phyloP scores from a whole-genome alignment of 2,797 vertebrate genomes.

The Liasis olivaceus region DNA sequence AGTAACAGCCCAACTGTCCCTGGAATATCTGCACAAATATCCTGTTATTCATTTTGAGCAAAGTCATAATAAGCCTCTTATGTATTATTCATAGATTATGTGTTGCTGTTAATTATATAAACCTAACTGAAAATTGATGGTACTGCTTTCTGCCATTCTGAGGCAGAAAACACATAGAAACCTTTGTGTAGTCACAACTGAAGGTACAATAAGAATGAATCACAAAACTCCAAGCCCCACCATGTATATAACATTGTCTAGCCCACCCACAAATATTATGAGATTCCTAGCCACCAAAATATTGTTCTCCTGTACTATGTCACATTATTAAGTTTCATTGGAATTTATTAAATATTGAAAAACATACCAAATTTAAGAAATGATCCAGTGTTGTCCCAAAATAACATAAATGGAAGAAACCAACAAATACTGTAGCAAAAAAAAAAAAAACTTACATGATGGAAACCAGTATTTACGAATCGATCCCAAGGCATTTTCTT shows the following conservation, averaged over 20 bases:
- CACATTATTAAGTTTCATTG: neutral
- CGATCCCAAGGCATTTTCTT: neutral
- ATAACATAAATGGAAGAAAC: neutral
- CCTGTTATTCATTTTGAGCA: conserved; percentile 3
- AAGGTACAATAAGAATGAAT: neutral
- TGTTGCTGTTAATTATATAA: neutral
- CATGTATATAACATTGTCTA: neutral
- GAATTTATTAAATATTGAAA: conserved; percentile 3
- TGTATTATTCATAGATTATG: conserved; percentile 1
- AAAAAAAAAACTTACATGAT: neutral
- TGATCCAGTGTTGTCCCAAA: neutral
- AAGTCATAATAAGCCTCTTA: neutral
- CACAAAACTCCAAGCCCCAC: neutral
- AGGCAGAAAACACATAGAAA: neutral
- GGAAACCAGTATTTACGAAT: neutral
- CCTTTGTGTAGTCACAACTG: neutral
- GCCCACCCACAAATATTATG: neutral
- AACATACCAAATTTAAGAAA: neutral
- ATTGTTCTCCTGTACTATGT: neutral
- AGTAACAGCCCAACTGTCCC: neutral
- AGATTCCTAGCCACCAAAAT: neutral
- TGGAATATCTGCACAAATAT: conserved; percentile 3
- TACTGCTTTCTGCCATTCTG: neutral
- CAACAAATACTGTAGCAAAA: neutral
- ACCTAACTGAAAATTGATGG: neutral